A percentile compares a stretch with the other conserved stretches of the same genome.
Evolutionary conservation across 2,113 vertebrate species (phyloP).

Genomic region (Brienomyrus longianalis): DNA sequence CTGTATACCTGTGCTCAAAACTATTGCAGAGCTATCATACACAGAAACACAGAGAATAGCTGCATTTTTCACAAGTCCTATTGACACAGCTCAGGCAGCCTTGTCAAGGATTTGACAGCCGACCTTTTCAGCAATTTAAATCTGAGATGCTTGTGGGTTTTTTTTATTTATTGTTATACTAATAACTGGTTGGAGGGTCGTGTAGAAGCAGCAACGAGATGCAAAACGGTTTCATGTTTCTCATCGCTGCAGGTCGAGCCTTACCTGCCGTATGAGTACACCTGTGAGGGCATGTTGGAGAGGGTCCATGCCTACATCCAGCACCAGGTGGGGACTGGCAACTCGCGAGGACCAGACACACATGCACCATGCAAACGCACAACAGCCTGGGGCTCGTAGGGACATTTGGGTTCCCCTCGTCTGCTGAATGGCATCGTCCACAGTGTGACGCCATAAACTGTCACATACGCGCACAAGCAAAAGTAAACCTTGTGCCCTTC

Average conservation of each 20-base stretch:
- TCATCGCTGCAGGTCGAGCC: slow-evolving; percentile 75
- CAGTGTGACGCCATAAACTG: background rate
- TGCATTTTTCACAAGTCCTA: background rate
- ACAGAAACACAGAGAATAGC: background rate
- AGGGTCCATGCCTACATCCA: slow-evolving; percentile 89
- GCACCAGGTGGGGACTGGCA: slow-evolving; percentile 73
- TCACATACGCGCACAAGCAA: background rate
- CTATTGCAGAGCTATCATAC: background rate
- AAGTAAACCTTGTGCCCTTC: background rate
- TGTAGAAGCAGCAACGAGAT: background rate
- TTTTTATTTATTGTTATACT: background rate
- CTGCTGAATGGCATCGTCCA: background rate
- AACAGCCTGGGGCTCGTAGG: background rate
- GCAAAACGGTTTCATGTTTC: slow-evolving; percentile 19
- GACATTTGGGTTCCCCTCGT: background rate
- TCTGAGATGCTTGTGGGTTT: background rate
- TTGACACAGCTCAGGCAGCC: background rate
- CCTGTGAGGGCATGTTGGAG: slow-evolving; percentile 91
- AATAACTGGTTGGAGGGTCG: background rate
- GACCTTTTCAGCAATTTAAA: background rate
- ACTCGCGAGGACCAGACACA: background rate
- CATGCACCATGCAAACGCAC: background rate
- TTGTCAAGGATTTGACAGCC: background rate
- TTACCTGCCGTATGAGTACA: slow-evolving; percentile 91
- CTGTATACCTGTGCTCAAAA: background rate